Base-by-base conservation (phyloP, 2,888 invertebrate species). In the Serrognathus titanus region DNA sequence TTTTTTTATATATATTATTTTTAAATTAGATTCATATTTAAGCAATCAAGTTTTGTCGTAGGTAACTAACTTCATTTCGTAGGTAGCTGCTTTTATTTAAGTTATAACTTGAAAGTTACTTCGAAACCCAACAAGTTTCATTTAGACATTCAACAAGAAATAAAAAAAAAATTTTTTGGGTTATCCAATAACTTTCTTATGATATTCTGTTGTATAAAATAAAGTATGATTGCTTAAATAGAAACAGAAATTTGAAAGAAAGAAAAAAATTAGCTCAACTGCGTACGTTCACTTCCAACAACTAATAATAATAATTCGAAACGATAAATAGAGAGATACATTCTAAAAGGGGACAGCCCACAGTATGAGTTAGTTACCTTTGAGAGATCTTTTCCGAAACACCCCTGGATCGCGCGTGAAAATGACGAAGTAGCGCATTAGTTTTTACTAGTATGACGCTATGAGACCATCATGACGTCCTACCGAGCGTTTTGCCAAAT, bases 311-410 rank as follows among this genome's bases (percentile, higher is more conserved):
- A 12, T 20, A 37, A 53, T 49, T 60, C 49, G 56, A 62, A 60
- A 60, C 50, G 55, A 57, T 55, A 47, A 63, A 65, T 66, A 72
- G 69, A 76, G 69, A 76, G 66, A 74, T 65, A 75, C 76, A 77
- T 76, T 76, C 77, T 77, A 78, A 76, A 71, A 76, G 74, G 78
- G 78, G 77, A 75, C 77, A 78, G 77, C 77, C 76, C 75, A 78
- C 73, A 78, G 77, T 74, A 75, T 73, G 70, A 78, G 77, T 78
- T 85, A 87, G 87, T 90, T 91, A 91, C 91, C 92, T 92, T 91
- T 91, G 89, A 91, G 90, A 87, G 91, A 92, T 90, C 91, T 90
- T 91, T 92, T 92, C 90, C 92, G 91, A 91, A 91, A 92, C 88
- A 92, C 90, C 88, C 92, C 91, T 92, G 82, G 80, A 79, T 80